Evolutionary conservation across 2,113 vertebrate species (phyloP), one percentile per base, ranked within the genome.

Genomic region (Sprattus sprattus): DNA sequence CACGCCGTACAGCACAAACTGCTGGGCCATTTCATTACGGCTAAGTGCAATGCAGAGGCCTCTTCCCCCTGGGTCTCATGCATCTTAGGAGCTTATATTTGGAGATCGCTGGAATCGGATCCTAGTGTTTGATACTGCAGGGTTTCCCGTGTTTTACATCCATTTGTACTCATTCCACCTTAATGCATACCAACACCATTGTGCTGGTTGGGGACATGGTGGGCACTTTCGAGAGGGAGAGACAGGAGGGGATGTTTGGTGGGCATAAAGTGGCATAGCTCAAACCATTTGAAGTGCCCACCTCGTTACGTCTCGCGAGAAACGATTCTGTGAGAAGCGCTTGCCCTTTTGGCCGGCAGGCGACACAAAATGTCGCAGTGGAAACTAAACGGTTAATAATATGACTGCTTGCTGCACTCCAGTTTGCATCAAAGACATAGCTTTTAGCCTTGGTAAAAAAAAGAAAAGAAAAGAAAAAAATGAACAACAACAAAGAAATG

Each of bases 401-500:
- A 78, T 4, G 25, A 15, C 32, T 39, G 25, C 28, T 9, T 13
- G 28, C 71, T 32, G 28, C 71, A 39, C 71, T 78, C 71, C 71
- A 13, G 71, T 39, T 32, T 39, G 71, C 71, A 78, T 78, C 71
- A 78, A 78, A 78, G 71, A 78, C 11, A 78, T 28, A 13, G 71
- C 25, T 44, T 78, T 78, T 28, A 78, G 71, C 28, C 67, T 28
- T 75, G 67, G 28, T 13, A 39, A 78, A 78, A 16, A 15, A 44
- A 15, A 78, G 44, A 13, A 13, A 39, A 15, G 18, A 78, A 25
- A 67, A 8, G 22, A 67, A 28, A 67, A 67, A 67, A 67, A 67
- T 28, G n/a, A 67, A 67, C n/a, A 67, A 78, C 71, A 78, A 78
- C 71, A 78, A 78, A 78, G 71, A 71, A 71, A 78, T 78, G 71